Percentiles rank a stretch among this genome's conserved stretches.
phyloP scores from a whole-genome alignment of 2,888 invertebrate genomes.

The Nephrocerus scutellatus region DNA sequence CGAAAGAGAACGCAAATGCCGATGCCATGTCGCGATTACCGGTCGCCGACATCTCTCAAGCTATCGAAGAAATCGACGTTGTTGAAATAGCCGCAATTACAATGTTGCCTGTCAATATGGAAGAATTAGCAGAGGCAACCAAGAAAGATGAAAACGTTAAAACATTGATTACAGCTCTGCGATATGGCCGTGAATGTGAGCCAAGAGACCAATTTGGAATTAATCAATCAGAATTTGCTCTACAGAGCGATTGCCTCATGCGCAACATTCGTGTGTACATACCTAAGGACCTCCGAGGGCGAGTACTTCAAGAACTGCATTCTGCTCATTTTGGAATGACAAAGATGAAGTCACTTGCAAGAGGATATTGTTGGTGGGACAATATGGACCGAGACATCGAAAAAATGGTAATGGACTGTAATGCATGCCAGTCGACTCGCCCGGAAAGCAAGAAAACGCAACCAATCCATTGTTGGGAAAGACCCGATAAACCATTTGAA shows the following conservation, averaged over 20 bases:
- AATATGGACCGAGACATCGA: slow-evolving; percentile 18
- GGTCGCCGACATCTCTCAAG: background rate
- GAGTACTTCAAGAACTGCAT: slow-evolving; percentile 19
- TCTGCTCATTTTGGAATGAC: slow-evolving; percentile 19
- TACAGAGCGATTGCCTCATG: slow-evolving; percentile 21
- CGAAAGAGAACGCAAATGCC: slow-evolving; percentile 20
- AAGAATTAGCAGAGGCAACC: slow-evolving; percentile 10
- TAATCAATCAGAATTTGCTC: slow-evolving; percentile 14
- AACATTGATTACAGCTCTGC: slow-evolving; percentile 7
- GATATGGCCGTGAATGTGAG: slow-evolving; percentile 13
- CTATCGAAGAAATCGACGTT: slow-evolving; percentile 13
- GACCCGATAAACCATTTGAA: slow-evolving; percentile 18
- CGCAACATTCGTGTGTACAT: slow-evolving; percentile 21
- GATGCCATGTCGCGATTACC: slow-evolving; percentile 23
- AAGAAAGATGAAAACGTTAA: slow-evolving; percentile 9
- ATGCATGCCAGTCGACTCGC: slow-evolving; percentile 15
- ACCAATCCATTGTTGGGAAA: slow-evolving; percentile 12
- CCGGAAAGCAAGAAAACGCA: slow-evolving; percentile 10
- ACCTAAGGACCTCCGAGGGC: slow-evolving; percentile 15
- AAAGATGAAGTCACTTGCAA: slow-evolving; percentile 21
- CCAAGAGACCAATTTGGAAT: slow-evolving; percentile 12
- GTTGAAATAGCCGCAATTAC: slow-evolving; percentile 15
- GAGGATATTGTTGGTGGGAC: slow-evolving; percentile 26
- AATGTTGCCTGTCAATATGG: slow-evolving; percentile 16
- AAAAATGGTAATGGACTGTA: slow-evolving; percentile 15